Conservation (phyloP, 2,113 vertebrate genomes). For the Neogobius melanostomus region DNA sequence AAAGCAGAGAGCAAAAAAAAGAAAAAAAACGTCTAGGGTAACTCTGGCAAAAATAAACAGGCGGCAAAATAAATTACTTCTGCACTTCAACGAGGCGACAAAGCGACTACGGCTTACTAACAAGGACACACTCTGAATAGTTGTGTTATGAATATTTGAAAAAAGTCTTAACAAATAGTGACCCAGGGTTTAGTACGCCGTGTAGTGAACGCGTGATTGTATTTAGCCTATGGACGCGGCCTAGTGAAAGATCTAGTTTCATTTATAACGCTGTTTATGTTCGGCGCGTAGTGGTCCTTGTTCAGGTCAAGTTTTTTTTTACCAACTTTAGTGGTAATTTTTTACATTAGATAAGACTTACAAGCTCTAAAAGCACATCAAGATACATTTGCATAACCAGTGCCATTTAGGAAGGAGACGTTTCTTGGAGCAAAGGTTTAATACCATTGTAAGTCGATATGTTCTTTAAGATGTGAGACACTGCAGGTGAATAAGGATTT, state of each 20-base stretch:
- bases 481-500: too few relatives aligned
- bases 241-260: background rate
- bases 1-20: conserved; percentile 13
- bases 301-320: background rate
- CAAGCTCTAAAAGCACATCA: background rate
- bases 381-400: background rate
- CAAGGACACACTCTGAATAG: conserved; percentile 13
- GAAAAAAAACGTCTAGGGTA: conserved; percentile 12
- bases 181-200: background rate
- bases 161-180: background rate
- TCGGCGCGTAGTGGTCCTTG: background rate
- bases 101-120: background rate
- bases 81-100: conserved; percentile 9
- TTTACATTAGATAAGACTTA: background rate
- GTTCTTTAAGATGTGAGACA: too few relatives aligned
- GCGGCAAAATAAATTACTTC: conserved; percentile 10
- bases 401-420: too few relatives aligned
- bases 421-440: too few relatives aligned
- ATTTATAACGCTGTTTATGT: background rate
- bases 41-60: conserved; percentile 16
- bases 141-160: too few relatives aligned
- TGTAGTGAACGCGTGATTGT: background rate
- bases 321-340: background rate
- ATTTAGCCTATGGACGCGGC: background rate
- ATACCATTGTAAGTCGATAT: too few relatives aligned